A percentile compares a stretch with the other conserved stretches of the same genome.
Conservation (phyloP, 2,113 vertebrate genomes). For the Daboia siamensis region DNA sequence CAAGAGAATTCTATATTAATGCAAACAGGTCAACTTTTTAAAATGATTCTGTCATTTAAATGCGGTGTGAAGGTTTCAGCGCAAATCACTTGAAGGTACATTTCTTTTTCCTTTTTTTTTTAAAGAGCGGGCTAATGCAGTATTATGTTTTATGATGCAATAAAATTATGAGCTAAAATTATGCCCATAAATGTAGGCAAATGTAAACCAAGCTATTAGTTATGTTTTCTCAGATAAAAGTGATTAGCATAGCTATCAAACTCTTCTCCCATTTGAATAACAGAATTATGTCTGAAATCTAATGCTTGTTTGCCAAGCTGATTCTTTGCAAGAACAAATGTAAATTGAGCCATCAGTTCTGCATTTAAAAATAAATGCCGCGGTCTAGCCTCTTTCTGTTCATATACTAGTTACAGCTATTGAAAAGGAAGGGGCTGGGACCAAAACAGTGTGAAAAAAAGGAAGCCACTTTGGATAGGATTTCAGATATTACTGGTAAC, state of each 20-base stretch:
- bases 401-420: constrained; percentile 36
- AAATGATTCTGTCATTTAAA: constrained; percentile 71
- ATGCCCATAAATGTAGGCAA: constrained; percentile 82
- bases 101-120: constrained; percentile 51
- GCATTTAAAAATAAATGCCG: constrained; percentile 53
- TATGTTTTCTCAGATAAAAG: constrained; percentile 86
- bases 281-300: constrained; percentile 78
- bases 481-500: constrained; percentile 63
- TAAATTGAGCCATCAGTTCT: constrained; percentile 69
- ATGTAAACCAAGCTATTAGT: constrained; percentile 85
- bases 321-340: constrained; percentile 65
- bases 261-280: constrained; percentile 80
- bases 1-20: constrained; percentile 62
- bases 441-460: constrained; percentile 42
- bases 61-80: constrained; percentile 68
- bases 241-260: constrained; percentile 86
- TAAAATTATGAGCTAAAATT: constrained; percentile 84
- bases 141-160: constrained; percentile 84
- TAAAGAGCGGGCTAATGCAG: constrained; percentile 73
- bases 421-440: constrained; percentile 46
- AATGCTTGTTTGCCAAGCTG: constrained; percentile 64
- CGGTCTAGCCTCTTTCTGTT: constrained; percentile 40
- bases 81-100: constrained; percentile 77
- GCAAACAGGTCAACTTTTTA: constrained; percentile 65
- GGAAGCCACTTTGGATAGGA: constrained; percentile 42